Evolutionary conservation across 2,888 invertebrate species (phyloP).

Genomic region (Ornithoptera alexandrae): DNA sequence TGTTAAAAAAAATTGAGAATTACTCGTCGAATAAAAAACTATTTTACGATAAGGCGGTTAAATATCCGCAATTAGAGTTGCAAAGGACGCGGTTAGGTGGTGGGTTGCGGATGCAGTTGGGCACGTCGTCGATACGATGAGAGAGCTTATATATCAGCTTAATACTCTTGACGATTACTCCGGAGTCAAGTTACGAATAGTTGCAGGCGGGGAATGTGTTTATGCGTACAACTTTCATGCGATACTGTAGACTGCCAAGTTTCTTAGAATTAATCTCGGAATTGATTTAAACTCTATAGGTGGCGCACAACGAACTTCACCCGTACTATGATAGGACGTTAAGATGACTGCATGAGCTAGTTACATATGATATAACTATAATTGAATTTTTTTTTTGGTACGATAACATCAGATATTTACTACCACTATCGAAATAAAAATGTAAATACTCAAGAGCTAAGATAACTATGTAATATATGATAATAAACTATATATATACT

Average conservation of each 20-base stretch:
- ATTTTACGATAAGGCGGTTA: no score
- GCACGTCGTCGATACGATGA: neutral
- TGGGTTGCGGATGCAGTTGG: no score
- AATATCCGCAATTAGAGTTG: no score
- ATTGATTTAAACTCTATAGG: constrained; percentile 23
- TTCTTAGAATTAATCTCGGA: constrained; percentile 27
- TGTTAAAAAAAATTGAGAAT: no score
- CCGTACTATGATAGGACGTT: constrained; percentile 7
- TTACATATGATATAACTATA: constrained; percentile 2
- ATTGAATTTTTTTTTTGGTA: constrained; percentile 1
- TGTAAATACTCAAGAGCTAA: no score
- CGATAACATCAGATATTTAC: neutral
- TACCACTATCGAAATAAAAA: no score
- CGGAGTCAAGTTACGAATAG: constrained; percentile 21
- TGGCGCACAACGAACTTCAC: constrained; percentile 15
- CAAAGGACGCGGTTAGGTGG: no score
- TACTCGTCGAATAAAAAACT: no score
- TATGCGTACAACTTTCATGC: constrained; percentile 13
- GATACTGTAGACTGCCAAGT: constrained; percentile 11
- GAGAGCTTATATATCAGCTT: neutral
- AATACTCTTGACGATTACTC: neutral
- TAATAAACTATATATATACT: no score
- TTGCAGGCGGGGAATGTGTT: constrained; percentile 17
- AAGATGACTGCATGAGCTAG: neutral
- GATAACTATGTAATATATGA: no score